Conservation (phyloP, 92 coral and sea anemone genomes). For the Zoanthus solanderi region DNA sequence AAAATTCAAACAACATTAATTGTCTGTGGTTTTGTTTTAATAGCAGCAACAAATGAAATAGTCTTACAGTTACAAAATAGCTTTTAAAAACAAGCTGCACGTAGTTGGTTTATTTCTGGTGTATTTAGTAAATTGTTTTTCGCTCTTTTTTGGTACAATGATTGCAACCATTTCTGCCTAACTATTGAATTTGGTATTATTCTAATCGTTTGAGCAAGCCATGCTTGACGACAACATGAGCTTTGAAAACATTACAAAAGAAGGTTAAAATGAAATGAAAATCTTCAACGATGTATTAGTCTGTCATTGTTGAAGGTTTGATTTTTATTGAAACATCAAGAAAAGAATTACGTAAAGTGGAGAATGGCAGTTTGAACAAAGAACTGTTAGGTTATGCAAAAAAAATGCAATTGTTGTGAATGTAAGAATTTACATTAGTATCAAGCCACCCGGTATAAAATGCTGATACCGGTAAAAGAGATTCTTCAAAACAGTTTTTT, state of each 20-base stretch:
- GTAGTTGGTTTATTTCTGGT: not conserved
- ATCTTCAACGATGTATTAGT: slow-evolving; percentile 40
- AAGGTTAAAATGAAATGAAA: slow-evolving; percentile 15
- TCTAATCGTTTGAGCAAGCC: slow-evolving; percentile 32
- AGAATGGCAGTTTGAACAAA: slow-evolving; percentile 34
- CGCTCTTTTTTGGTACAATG: not conserved
- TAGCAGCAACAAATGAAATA: slow-evolving; percentile 5
- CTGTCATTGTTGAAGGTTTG: slow-evolving; percentile 29
- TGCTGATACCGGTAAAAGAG: slow-evolving; percentile 3
- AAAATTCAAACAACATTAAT: not conserved
- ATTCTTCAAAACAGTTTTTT: not conserved
- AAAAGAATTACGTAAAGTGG: not conserved
- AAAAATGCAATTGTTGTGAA: slow-evolving; percentile 38
- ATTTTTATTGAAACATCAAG: slow-evolving; percentile 34
- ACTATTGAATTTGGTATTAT: not conserved
- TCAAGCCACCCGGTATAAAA: slow-evolving; percentile 35
- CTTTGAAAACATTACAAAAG: slow-evolving; percentile 33
- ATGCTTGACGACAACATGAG: slow-evolving; percentile 41
- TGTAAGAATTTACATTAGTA: slow-evolving; percentile 33
- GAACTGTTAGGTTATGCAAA: slow-evolving; percentile 34
- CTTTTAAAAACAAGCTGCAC: not conserved
- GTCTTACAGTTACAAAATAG: not conserved
- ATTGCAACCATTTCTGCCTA: not conserved
- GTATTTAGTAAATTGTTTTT: not conserved
- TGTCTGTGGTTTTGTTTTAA: not conserved